Evolutionary conservation across 2,888 invertebrate genomes (phyloP).

Genomic region (Noctua fimbriata): DNA sequence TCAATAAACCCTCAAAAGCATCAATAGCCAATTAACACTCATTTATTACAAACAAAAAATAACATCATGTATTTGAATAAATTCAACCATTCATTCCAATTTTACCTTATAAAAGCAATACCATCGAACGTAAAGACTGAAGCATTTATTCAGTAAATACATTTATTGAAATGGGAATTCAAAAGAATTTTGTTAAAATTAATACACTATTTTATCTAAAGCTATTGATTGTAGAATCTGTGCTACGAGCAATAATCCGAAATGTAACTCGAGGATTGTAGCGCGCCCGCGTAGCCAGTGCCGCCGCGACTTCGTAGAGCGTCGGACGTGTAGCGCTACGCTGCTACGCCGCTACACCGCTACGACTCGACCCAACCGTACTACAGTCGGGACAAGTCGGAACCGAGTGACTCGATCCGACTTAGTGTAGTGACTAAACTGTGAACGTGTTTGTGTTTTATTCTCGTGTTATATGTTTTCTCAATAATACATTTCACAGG

Average conservation of each 20-base stretch:
- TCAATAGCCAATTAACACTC: conserved; percentile 43
- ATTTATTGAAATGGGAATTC: conserved; percentile 13
- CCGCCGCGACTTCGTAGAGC: conserved; percentile 83
- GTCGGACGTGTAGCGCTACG: conserved; percentile 75
- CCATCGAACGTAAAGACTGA: not conserved
- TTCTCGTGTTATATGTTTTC: conserved; percentile 68
- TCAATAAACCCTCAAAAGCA: not conserved
- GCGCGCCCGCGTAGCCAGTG: conserved; percentile 86
- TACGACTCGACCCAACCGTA: conserved; percentile 67
- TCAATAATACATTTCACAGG: conserved; percentile 71
- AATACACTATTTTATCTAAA: conserved; percentile 71
- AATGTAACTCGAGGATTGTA: conserved; percentile 82
- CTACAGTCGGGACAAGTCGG: conserved; percentile 56
- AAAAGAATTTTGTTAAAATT: conserved; percentile 39
- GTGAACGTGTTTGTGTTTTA: conserved; percentile 77
- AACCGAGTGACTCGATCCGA: conserved; percentile 57
- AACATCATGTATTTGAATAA: conserved; percentile 15
- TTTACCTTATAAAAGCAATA: conserved; percentile 15
- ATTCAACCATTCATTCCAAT: conserved; percentile 2
- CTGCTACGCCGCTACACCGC: conserved; percentile 56
- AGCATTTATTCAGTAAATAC: not conserved
- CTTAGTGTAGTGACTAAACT: conserved; percentile 65
- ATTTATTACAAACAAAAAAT: conserved; percentile 27
- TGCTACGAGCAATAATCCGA: conserved; percentile 85
- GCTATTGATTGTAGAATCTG: conserved; percentile 87